Conservation (phyloP, 2,797 vertebrate genomes). For the Syncerus caffer region DNA sequence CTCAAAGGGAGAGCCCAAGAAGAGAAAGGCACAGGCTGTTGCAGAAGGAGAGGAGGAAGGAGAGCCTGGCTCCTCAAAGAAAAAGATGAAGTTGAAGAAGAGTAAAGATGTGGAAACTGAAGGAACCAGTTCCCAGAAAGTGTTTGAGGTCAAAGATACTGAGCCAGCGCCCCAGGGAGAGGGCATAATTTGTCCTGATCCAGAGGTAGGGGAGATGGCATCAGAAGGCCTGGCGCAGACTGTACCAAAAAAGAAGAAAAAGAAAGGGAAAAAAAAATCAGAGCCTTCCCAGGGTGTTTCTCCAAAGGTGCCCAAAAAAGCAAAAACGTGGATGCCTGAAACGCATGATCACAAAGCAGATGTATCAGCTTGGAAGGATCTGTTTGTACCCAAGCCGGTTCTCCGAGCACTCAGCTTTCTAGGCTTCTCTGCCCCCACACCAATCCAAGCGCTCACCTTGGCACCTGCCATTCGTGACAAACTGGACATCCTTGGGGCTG, state of each 20-base stretch:
- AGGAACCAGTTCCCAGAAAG: neutral
- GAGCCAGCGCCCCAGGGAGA: neutral
- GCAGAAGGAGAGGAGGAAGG: constrained; percentile 75
- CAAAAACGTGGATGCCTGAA: constrained; percentile 90
- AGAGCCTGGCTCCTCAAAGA: constrained; percentile 44
- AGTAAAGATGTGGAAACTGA: constrained; percentile 51
- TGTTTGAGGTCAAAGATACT: neutral
- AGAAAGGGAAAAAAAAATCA: constrained; percentile 64
- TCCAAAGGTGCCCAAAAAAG: constrained; percentile 78
- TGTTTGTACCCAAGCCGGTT: constrained; percentile 92
- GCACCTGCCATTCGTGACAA: constrained; percentile 94
- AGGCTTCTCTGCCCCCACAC: constrained; percentile 93
- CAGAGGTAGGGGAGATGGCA: neutral
- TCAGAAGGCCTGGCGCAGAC: constrained; percentile 23
- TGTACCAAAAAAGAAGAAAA: constrained; percentile 79
- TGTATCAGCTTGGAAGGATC: constrained; percentile 91
- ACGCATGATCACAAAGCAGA: constrained; percentile 82
- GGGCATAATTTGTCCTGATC: neutral
- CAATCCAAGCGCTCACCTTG: constrained; percentile 93
- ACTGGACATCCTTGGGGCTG: constrained; percentile 95
- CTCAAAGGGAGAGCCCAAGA: constrained; percentile 70
- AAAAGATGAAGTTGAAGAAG: constrained; percentile 79
- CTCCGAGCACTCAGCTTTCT: constrained; percentile 90
- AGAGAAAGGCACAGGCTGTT: constrained; percentile 74
- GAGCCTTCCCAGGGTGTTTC: constrained; percentile 25